phyloP scores from a whole-genome alignment of 2,113 vertebrate species.

The Corydoras sp. region DNA sequence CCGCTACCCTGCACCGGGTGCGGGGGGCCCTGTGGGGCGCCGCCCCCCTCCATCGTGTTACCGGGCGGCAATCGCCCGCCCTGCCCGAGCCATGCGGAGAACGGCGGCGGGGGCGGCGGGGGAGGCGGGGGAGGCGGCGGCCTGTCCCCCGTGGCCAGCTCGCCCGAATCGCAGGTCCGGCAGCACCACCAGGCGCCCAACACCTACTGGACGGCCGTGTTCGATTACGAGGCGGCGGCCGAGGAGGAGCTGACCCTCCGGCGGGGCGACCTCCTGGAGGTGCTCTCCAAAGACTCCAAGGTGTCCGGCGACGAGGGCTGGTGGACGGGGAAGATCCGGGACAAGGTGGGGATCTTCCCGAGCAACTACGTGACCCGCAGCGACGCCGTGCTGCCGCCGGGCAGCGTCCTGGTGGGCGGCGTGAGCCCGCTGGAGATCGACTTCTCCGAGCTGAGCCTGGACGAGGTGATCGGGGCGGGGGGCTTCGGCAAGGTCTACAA shows the following conservation, averaged over 20 bases:
- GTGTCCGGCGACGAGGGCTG: constrained; percentile 89
- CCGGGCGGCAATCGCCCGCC: constrained; percentile 54
- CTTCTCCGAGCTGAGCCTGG: constrained; percentile 76
- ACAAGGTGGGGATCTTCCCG: constrained; percentile 86
- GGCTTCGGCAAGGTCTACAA: constrained; percentile 87
- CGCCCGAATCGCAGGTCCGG: constrained; percentile 58
- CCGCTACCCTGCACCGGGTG: constrained; percentile 65
- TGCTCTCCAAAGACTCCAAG: constrained; percentile 83
- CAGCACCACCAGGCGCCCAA: constrained; percentile 46
- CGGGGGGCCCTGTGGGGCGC: constrained; percentile 63
- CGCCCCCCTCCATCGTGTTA: constrained; percentile 46
- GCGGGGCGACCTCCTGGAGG: constrained; percentile 79
- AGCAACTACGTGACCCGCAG: constrained; percentile 80
- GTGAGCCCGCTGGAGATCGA: constrained; percentile 70
- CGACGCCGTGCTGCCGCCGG: constrained; percentile 57
- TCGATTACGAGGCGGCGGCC: constrained; percentile 83
- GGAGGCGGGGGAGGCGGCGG: constrained; percentile 67
- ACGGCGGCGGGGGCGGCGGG: constrained; percentile 67
- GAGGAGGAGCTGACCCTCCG: constrained; percentile 83
- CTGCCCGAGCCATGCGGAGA: constrained; percentile 57
- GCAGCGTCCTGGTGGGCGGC: constrained; percentile 51
- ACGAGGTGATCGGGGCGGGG: constrained; percentile 85
- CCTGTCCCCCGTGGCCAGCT: constrained; percentile 55
- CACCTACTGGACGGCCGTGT: constrained; percentile 81
- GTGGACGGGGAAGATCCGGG: constrained; percentile 85